Conservation (phyloP, 2,888 invertebrate species). For the Spilarctia lutea region DNA sequence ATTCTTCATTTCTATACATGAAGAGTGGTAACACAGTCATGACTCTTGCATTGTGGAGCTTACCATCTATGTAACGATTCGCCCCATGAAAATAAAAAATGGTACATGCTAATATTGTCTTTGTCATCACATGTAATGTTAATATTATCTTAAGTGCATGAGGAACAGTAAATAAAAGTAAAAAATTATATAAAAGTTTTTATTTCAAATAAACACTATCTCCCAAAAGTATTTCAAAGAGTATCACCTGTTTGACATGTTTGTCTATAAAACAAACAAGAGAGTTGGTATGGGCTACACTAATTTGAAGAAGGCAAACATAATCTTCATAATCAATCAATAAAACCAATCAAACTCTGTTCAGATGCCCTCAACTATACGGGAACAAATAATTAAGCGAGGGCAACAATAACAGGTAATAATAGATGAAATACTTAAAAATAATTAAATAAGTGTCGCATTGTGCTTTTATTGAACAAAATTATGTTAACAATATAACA, state of each 20-base stretch:
- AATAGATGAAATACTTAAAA: constrained; percentile 57
- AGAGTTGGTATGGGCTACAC: constrained; percentile 35
- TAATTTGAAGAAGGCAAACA: constrained; percentile 61
- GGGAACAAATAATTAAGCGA: constrained; percentile 80
- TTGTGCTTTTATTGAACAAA: constrained; percentile 59
- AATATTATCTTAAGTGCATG: constrained; percentile 12
- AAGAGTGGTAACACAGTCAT: no score
- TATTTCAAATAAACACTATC: constrained; percentile 55
- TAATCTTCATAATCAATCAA: constrained; percentile 57
- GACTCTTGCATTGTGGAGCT: no score
- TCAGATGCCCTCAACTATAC: constrained; percentile 65
- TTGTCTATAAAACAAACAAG: constrained; percentile 26
- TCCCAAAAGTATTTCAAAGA: constrained; percentile 49
- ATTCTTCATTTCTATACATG: no score
- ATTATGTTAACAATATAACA: constrained; percentile 43
- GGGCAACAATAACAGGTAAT: constrained; percentile 54
- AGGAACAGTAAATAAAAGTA: constrained; percentile 47
- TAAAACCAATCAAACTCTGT: constrained; percentile 41
- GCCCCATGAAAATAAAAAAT: no score
- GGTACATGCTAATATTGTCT: no score
- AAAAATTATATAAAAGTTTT: constrained; percentile 55
- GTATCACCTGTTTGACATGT: constrained; percentile 43
- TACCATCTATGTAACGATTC: no score
- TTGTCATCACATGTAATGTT: constrained; percentile 1
- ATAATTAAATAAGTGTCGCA: constrained; percentile 56